Conservation (phyloP, 2,888 invertebrate species). For the Nebria salina region DNA sequence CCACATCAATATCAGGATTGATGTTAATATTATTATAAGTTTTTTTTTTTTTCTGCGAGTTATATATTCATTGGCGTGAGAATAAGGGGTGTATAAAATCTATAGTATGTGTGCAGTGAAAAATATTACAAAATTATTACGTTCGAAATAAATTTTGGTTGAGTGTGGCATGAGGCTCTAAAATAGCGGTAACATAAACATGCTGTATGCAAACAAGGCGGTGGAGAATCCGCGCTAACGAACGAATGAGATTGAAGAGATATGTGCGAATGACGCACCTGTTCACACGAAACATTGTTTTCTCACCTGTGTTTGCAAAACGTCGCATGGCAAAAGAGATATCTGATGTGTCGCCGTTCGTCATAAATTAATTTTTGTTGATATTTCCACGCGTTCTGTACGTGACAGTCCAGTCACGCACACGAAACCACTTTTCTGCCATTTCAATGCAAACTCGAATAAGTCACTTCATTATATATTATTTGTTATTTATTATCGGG, state of each 20-base stretch:
- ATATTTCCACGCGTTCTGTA: too few species aligned
- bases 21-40: background rate
- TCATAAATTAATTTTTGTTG: background rate
- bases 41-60: background rate
- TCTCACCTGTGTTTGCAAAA: constrained; percentile 42
- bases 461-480: too few species aligned
- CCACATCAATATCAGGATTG: background rate
- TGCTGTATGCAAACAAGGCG: too few species aligned
- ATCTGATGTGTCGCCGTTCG: background rate
- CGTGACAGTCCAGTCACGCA: too few species aligned
- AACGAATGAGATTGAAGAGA: background rate
- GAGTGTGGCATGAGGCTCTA: too few species aligned
- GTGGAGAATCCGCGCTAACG: background rate
- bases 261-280: constrained; percentile 30
- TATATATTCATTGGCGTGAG: background rate
- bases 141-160: too few species aligned
- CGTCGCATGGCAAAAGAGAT: constrained; percentile 9
- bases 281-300: constrained; percentile 41
- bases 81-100: background rate
- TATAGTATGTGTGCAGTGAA: too few species aligned
- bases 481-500: too few species aligned
- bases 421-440: too few species aligned
- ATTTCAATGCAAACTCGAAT: too few species aligned
- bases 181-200: too few species aligned
- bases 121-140: too few species aligned